Conservation (phyloP, 2,888 invertebrate species). For the Acronicta aceris region DNA sequence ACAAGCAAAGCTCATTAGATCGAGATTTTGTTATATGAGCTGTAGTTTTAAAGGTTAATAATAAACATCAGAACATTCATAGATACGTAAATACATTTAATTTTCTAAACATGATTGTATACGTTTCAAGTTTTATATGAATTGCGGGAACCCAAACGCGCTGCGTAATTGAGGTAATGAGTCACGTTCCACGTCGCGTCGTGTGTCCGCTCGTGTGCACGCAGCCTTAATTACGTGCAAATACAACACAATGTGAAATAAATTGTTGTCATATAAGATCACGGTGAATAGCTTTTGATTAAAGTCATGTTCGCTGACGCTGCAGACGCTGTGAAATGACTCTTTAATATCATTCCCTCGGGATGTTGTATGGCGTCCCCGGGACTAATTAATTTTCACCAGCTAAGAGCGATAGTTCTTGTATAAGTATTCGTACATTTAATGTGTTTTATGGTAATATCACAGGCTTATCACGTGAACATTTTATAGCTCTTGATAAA, state of each 20-base stretch:
- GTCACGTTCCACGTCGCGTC: constrained; percentile 64
- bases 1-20: constrained; percentile 11
- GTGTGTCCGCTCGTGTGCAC: constrained; percentile 50
- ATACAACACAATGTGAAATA: constrained; percentile 62
- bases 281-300: constrained; percentile 45
- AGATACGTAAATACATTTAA: constrained; percentile 30
- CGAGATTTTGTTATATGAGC: constrained; percentile 11
- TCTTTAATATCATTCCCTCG: constrained; percentile 28
- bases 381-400: constrained; percentile 25
- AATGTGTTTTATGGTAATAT: constrained; percentile 39
- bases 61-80: constrained; percentile 11
- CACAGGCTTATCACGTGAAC: constrained; percentile 49
- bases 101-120: constrained; percentile 34
- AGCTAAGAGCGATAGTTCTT: constrained; percentile 20
- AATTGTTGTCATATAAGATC: constrained; percentile 55
- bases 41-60: constrained; percentile 10
- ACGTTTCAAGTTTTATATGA: constrained; percentile 50
- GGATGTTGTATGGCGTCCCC: constrained; percentile 14
- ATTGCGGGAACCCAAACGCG: constrained; percentile 52
- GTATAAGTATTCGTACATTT: constrained; percentile 4
- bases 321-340: constrained; percentile 13
- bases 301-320: constrained; percentile 18
- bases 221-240: constrained; percentile 61
- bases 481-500: constrained; percentile 39
- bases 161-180: constrained; percentile 69